Base-by-base conservation (phyloP, 2,113 vertebrate species). In the Chloropsis cyanopogon region DNA sequence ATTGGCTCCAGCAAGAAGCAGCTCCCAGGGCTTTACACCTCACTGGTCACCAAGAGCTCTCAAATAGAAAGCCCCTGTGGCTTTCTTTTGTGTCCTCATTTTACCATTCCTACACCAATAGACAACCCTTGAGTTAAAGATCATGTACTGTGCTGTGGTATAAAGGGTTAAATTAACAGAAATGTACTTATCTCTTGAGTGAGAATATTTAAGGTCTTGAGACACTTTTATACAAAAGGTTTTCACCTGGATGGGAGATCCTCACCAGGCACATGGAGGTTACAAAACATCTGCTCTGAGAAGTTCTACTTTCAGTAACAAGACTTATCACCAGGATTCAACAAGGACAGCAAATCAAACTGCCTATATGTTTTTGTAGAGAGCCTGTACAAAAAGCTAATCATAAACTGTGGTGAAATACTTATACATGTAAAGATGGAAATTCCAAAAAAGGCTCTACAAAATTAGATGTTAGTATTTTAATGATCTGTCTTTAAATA, bases 391-490 rank as follows among this genome's bases (percentile, higher is more conserved):
- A 60, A 46, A 54, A 31, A 41, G 16, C 29, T 68, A 57, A 70
- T 42, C 22, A 49, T 31, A 35, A 85, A 46, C 16, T 2, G 0
- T 3, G 4, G 11, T 39, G 22, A 90, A 93, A 91, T 31, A 82
- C 42, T 71, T 15, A 21, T 1, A 65, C 9, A 50, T 11, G 14
- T 37, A 70, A 88, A 88, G 68, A 60, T 1, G 2, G 14, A 77
- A 73, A 26, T 35, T 53, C n/a, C 47, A 60, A 59, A 84, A 65
- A 71, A 46, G 15, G 37, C 66, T 86, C 47, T 41, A 29, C 47
- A 88, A 65, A 49, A 76, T 96, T 85, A 95, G 92, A 97, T 86
- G 88, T 87, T 96, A 95, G 95, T 96, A 96, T 97, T 97, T 97
- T 95, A 96, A 94, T 93, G 86, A 92, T 79, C 65, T 78, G 26